Conservation (phyloP, 92 coral and sea anemone species). For the Actinostola sp. region DNA sequence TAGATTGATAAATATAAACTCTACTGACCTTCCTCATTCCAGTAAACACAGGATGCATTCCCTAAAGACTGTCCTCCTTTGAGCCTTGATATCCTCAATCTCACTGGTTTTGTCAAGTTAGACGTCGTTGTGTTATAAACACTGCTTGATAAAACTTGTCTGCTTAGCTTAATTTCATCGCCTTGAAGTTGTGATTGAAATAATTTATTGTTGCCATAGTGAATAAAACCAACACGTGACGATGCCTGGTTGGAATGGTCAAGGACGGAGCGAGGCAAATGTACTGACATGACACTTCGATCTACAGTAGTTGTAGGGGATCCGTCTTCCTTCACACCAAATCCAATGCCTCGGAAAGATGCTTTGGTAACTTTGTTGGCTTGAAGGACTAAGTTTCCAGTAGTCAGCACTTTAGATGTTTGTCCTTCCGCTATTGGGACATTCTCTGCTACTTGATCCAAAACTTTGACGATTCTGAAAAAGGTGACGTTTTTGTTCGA, state of each 20-base stretch:
- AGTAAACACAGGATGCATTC: constrained; percentile 9
- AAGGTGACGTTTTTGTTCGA: neutral
- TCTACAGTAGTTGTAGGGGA: constrained; percentile 24
- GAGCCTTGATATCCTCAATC: constrained; percentile 12
- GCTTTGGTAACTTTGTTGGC: constrained; percentile 50
- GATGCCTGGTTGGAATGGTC: neutral
- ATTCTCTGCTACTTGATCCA: constrained; percentile 62
- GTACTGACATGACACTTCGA: constrained; percentile 17
- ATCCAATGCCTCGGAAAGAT: constrained; percentile 58
- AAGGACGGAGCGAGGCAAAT: constrained; percentile 8
- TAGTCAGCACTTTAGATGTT: constrained; percentile 48
- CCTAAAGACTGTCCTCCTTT: neutral
- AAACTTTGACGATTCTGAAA: constrained; percentile 54
- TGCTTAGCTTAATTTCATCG: neutral
- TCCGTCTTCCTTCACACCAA: constrained; percentile 38
- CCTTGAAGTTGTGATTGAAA: constrained; percentile 55
- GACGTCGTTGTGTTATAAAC: constrained; percentile 22
- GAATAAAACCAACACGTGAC: constrained; percentile 60
- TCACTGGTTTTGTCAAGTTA: constrained; percentile 6
- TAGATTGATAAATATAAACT: too few relatives aligned
- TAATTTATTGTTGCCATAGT: constrained; percentile 71
- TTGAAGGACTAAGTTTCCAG: constrained; percentile 64
- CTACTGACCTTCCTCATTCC: constrained; percentile 8
- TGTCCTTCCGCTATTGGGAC: constrained; percentile 51
- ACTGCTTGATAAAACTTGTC: constrained; percentile 11